Base-by-base conservation (phyloP, 2,888 invertebrate genomes). In the Marronus borbonicus region DNA sequence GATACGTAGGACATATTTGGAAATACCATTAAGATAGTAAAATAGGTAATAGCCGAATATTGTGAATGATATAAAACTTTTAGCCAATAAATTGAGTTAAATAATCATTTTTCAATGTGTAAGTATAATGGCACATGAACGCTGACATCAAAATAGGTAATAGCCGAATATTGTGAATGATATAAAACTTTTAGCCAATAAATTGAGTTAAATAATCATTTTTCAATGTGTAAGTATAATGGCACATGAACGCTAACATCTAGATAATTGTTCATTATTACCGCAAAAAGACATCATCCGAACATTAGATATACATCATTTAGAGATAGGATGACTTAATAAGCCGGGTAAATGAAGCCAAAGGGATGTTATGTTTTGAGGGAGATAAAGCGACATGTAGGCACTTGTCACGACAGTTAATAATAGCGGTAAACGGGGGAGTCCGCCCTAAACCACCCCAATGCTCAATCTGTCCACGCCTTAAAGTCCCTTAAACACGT, bases 361-460 rank as follows among this genome's bases (percentile, higher is more conserved):
- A 74, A 74, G 60, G 24, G 17, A 24, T 44, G 24, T 36, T 36
- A 36, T 74, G 28, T 74, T 74, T 24, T 24, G 20, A 39, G 72
- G 74, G 77, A 65, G 77, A 62, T 78, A 65, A 64, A 64, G 55
- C 65, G 72, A 55, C 77, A 72, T 78, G 65, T 58, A 58, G 55
- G 20, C 65, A 74, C 72, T 74, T 74, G 72, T 74, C 65, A 70
- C 77, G 72, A 78, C 77, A 72, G 72, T 78, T 72, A 77, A 76
- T 80, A 72, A 79, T 79, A 76, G 79, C 55, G 78, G 79, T 64
- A 76, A 74, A 80, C 78, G 76, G 79, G 80, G 79, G 68, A 76
- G 75, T 79, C 80, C 82, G 80, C 80, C 78, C 78, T 60, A 76
- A 79, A 80, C 81, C 82, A 82, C 82, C 81, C 82, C 81, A 80